These are phyloP conservation scores for Apotomis betuletana DNA, from an alignment of 2,888 invertebrate genomes.

Conservation along the genomic window DNA sequence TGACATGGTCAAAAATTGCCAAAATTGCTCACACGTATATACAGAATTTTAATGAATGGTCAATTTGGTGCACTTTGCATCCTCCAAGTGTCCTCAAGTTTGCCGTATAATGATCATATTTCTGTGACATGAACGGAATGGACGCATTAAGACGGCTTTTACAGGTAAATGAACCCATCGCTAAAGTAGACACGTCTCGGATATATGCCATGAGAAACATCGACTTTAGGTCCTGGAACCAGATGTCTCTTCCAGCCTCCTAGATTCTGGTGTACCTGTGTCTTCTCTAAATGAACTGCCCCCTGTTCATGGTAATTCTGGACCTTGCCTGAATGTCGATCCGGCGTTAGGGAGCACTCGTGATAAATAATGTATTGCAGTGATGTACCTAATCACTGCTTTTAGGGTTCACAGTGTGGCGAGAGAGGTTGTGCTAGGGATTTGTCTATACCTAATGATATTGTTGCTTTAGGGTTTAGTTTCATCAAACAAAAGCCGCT, in stretches of 20 bases:
- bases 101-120: no score
- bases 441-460: background rate
- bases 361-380: conserved; percentile 66
- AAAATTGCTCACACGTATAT: no score
- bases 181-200: no score
- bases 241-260: conserved; percentile 48
- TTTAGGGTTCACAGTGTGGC: conserved; percentile 17
- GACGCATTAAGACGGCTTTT: no score
- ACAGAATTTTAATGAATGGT: no score
- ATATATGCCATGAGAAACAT: no score
- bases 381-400: conserved; percentile 44
- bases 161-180: no score
- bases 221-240: no score
- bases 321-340: conserved; percentile 71
- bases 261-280: conserved; percentile 51
- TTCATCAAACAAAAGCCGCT: background rate
- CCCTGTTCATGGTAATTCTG: conserved; percentile 76
- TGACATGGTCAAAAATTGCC: no score
- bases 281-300: conserved; percentile 69
- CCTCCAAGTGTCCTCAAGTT: no score
- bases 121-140: no score
- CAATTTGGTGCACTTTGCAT: no score
- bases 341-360: conserved; percentile 59
- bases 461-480: conserved; percentile 13
- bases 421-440: background rate